Base-by-base conservation (phyloP, 92 coral and sea anemone genomes). In the Galaxea fascicularis region DNA sequence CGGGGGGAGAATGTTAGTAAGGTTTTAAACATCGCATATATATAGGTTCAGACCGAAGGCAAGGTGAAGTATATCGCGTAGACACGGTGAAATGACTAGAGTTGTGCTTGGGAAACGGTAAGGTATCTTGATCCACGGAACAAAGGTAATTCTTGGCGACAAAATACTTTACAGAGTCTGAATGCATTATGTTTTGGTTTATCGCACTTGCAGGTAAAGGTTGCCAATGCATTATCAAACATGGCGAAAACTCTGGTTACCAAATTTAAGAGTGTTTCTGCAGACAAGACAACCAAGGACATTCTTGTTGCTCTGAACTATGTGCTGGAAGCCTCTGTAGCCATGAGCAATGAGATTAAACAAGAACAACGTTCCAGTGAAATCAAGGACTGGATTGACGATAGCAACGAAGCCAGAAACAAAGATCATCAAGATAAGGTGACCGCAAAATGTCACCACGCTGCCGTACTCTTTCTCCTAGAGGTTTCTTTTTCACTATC, bases 321-420 rank as follows among this genome's bases (percentile, higher is more conserved):
- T 35, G 71, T 94, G 21, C 13, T 92, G 64, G 86, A 80, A 28
- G 91, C 94, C 22, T 82, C 95, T 10, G 67, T 77, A 45, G 20
- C 80, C 80, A 77, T 63, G 49, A 76, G 88, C 82, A 63, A 28
- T 76, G 76, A 63, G 35, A 53, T 86, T 12, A 92, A 66, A 31
- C 85, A 72, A 12, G 65, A 87, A 22, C 77, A 77, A 73, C 77
- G 72, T 18, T 65, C 79, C 22, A 67, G 22, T 73, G 88, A 46
- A 46, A 77, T 63, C 12, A 45, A 67, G 17, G 95, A 91, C 73
- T 91, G 95, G 95, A 56, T 91, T 54, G 88, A 88, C 78, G 84
- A 91, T 56, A 85, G 88, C 60, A 91, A 91, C 65, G 85, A 73
- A 26, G 89, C 82, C 10, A 85, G 80, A 68, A 85, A 80, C 49